phyloP scores from a whole-genome alignment of 2,113 vertebrate species.

The Microcebus ravelobensis region DNA sequence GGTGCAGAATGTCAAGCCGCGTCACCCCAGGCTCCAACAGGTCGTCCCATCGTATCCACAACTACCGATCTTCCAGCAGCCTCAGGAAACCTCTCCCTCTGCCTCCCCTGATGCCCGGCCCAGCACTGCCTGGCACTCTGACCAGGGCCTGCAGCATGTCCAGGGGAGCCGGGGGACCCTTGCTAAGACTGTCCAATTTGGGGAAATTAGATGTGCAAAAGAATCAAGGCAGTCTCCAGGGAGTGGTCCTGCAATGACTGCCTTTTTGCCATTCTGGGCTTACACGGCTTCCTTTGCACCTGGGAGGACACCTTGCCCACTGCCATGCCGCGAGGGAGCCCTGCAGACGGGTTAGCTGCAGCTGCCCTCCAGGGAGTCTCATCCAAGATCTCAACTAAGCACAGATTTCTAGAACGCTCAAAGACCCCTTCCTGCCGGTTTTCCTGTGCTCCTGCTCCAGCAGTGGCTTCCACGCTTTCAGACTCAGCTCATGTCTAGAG shows the following conservation, averaged over 20 bases:
- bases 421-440: not conserved
- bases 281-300: not conserved
- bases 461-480: not conserved
- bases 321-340: rapidly evolving
- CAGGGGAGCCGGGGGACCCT: not conserved
- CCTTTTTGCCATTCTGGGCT: not conserved
- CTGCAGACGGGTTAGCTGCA: not conserved
- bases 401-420: not conserved
- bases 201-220: not conserved
- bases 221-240: not conserved
- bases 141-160: not conserved
- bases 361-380: no score
- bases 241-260: not conserved
- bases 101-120: not conserved
- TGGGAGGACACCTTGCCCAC: not conserved
- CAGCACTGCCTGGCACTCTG: not conserved
- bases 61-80: not conserved
- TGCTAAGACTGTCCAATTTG: not conserved
- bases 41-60: rapidly evolving
- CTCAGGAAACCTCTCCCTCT: rapidly evolving
- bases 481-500: no score
- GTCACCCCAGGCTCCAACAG: not conserved
- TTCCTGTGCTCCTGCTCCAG: not conserved
- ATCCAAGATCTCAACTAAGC: no score
- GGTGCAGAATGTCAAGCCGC: rapidly evolving